Base-by-base conservation (phyloP, 2,888 invertebrate genomes). In the Ophion obscuratus region DNA sequence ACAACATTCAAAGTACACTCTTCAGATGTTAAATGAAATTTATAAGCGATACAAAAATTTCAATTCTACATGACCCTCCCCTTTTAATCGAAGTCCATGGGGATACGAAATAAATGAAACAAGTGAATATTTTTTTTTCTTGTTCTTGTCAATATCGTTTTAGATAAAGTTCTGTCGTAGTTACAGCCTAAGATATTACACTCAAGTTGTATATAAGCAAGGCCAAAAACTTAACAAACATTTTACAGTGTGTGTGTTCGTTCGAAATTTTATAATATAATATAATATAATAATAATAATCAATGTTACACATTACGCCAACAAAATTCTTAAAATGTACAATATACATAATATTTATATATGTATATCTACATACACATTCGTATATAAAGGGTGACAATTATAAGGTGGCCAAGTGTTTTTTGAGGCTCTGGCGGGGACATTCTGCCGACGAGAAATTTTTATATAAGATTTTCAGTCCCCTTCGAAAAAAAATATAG, bases 211-310 rank as follows among this genome's bases (percentile, higher is more conserved):
- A 91, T 47, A 47, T 92, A 94, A 94, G 94, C 93, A 93, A 93
- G 92, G 92, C 93, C 93, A 93, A 93, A 94, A 94, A 94, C 94
- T 94, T 93, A 94, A 94, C 94, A 94, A 94, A 93, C 93, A 92
- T 93, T 93, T 93, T 93, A 94, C 93, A 94, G 89, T 90, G 88
- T 90, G 90, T 78, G 68, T 85, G 78, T 90, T 89, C 80, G 84
- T 90, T 88, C 86, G 81, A 87, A 87, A 88, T 87, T 87, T 84
- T 77, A 83, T 89, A 90, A 88, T 89, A 89, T 84, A 68, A 81
- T 83, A 83, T 81, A 83, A 81, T 83, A 81, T 78, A 84, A 77
- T 81, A 83, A 77, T 81, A 83, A 83, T 81, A 84, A 83, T 79
- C 81, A 84, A 86, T 87, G 84, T 85, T 87, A 85, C 88, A 89